Conservation (phyloP, 2,113 vertebrate genomes). For the Odocoileus virginianus region DNA sequence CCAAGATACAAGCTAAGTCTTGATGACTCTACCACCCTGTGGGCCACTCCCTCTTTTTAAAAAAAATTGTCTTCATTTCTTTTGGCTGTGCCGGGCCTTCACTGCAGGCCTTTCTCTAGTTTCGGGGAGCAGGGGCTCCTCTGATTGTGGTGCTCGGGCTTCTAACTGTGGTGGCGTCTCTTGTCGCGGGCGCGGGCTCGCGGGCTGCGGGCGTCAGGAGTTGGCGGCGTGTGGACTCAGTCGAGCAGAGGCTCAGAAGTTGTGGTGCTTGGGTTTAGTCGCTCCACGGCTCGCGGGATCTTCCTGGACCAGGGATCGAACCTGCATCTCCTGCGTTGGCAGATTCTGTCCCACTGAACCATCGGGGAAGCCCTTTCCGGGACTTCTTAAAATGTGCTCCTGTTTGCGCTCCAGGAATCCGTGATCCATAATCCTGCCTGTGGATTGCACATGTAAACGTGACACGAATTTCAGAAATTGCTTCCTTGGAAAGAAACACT, state of each 20-base stretch:
- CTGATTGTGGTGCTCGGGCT: background rate
- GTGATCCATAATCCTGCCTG: background rate
- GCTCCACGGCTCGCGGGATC: background rate
- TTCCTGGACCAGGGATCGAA: background rate
- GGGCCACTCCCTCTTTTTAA: background rate
- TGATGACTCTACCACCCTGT: background rate
- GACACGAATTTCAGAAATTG: background rate
- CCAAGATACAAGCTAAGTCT: background rate
- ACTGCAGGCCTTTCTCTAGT: background rate
- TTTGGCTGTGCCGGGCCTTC: background rate
- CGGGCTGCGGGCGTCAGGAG: background rate
- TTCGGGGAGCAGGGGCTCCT: background rate
- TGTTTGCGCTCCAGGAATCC: background rate
- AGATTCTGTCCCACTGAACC: background rate
- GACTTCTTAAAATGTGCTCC: too few relatives aligned
- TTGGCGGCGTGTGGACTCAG: rapidly evolving
- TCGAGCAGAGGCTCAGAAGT: background rate
- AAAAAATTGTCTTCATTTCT: background rate
- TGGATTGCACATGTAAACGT: background rate
- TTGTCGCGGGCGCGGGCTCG: background rate
- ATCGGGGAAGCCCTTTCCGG: background rate
- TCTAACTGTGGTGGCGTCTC: background rate
- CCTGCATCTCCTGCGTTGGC: background rate
- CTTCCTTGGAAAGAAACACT: background rate
- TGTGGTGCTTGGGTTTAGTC: background rate